These are phyloP conservation scores for Netta rufina DNA, from an alignment of 2,797 vertebrate species.

Conservation along the genomic window DNA sequence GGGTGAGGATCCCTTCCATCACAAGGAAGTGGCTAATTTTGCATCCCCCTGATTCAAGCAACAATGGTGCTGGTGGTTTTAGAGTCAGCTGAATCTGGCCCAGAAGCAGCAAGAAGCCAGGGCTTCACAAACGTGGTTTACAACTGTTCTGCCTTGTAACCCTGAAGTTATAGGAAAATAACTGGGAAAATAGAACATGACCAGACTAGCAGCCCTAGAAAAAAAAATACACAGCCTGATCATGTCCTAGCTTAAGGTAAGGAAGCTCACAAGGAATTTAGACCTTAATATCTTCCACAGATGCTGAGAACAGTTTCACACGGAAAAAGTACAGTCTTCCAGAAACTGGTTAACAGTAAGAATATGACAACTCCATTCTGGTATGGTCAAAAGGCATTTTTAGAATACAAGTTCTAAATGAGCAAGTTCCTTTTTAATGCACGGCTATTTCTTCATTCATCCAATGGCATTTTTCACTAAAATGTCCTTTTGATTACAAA, in stretches of 20 bases:
- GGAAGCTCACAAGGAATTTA: background rate
- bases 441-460: background rate
- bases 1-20: background rate
- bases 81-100: background rate
- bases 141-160: background rate
- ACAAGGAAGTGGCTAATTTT: background rate
- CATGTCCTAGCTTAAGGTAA: background rate
- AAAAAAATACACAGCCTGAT: background rate
- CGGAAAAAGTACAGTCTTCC: background rate
- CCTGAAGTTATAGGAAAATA: background rate
- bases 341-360: background rate
- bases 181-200: background rate
- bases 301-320: background rate
- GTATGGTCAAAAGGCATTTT: background rate
- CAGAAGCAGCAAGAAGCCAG: background rate
- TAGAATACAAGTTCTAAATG: background rate
- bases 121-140: background rate
- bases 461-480: background rate
- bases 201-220: background rate
- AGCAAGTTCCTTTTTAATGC: background rate
- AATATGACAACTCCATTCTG: background rate
- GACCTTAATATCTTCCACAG: background rate
- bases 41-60: background rate
- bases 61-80: constrained; percentile 6
- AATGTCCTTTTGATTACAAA: background rate